Base-by-base conservation (phyloP, 2,888 invertebrate genomes). In the Pollenia labialis region DNA sequence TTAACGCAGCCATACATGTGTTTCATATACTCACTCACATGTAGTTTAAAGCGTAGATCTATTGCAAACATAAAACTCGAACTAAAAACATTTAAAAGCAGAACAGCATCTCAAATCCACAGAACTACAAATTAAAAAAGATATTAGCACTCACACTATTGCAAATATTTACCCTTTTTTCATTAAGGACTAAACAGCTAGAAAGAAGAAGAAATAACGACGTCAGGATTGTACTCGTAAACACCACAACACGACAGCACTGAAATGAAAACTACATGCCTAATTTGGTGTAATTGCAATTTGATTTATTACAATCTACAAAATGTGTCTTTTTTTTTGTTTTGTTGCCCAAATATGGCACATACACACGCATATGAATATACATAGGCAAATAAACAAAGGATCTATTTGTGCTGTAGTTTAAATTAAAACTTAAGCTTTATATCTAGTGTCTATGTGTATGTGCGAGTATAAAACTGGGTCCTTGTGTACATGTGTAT, bases 201-300 rank as follows among this genome's bases (percentile, higher is more conserved):
- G 62, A 16, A 77, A 77, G 69, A 48, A 64, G n/a, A 12, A 64
- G n/a, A 12, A 56, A 76, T n/a, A 69, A 69, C 62, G 40, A 77
- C 64, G 56, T 60, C 40, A 66, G 74, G 46, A 72, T 66, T 71
- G 54, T 83, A 48, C 1, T 40, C 18, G 69, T 62, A 69, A 76
- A 64, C 69, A 72, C 84, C 77, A 40, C 84, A 84, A 80, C 74
- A 75, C 74, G 58, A 80, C 82, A 48, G 76, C 69, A 80, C 72
- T 85, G 82, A 87, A 82, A 82, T 85, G 85, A 79, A 85, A 85
- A 85, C 85, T 81, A 92, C 92, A 92, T 91, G 91, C 91, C 91
- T 92, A 92, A 92, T 91, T 92, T 92, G 90, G 89, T 92, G 92
- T 92, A 92, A 92, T 92, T 92, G 92, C 92, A 90, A 91, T 92